Base-by-base conservation (phyloP, 1,140 invertebrate genomes). In the Pararge aegeria region DNA sequence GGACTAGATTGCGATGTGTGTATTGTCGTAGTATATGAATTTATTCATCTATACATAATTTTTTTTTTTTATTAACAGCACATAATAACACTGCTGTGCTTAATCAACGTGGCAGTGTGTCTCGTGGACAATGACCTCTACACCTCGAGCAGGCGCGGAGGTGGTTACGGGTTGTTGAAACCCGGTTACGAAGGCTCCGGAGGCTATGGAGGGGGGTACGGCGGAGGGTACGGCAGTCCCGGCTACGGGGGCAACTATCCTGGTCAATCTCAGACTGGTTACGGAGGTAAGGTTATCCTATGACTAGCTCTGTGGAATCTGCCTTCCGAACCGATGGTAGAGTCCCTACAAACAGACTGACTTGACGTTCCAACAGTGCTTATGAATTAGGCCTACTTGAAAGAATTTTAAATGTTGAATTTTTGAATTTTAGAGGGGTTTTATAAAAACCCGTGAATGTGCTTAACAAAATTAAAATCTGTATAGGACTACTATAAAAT, bases 91-190 rank as follows among this genome's bases (percentile, higher is more conserved):
- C 59, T 58, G 16, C 59, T 58, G 9, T 83, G 78, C 61, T 56
- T 69, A 16, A 10, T 80, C 57, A 71, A 76, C 37, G 66, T 77
- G 46, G 66, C 60, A 12, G 9, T 34, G 3, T 34, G 30, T 34
- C 30, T 34, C 30, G 30, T 34, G 30, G 30, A 34, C 30, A 34
- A 34, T 12, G 30, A 34, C 30, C 30, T 34, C 10, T 34, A 16
- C 49, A 44, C 52, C 44, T 51, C 62, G 64, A 27, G 46, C 9
- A 51, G 64, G 12, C 56, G 53, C 34, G 44, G 38, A 2, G 67
- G 81, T 15, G 78, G 83, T 4, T 87, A 87, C 40, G 84, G 82
- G 0, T 56, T 84, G 10, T 55, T 87, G 24, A 73, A 68, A 56
- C 83, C 83, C 1, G 79, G 80, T 2, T 83, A 77, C 29, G 61